Conservation (phyloP, 2,113 vertebrate genomes). For the Rhinichthys klamathensis region DNA sequence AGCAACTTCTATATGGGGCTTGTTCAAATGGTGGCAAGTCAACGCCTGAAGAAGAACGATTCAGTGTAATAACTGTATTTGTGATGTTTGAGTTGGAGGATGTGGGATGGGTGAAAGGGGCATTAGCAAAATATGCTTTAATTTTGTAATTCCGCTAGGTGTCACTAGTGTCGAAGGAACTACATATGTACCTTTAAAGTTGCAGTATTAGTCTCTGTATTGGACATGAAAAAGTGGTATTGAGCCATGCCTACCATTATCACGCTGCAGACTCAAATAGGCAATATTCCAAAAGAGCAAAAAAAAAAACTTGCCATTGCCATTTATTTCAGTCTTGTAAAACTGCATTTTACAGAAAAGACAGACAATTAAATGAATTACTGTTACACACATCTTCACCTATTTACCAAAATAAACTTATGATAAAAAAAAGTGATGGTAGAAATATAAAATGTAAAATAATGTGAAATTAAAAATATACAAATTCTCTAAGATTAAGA, state of each 20-base stretch:
- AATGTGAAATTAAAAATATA: not conserved
- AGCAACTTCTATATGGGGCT: too few species aligned
- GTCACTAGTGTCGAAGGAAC: too few species aligned
- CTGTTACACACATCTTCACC: not conserved
- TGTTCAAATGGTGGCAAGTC: too few species aligned
- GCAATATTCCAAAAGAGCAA: not conserved
- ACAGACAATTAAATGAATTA: not conserved
- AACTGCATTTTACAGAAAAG: not conserved
- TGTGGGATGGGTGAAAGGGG: too few species aligned
- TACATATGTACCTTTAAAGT: too few species aligned
- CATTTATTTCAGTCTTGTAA: constrained; percentile 1
- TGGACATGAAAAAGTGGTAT: too few species aligned
- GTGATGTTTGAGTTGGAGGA: too few species aligned
- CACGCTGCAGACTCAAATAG: not conserved
- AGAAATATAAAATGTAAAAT: not conserved
- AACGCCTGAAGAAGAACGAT: too few species aligned
- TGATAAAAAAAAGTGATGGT: not conserved
- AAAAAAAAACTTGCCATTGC: not conserved
- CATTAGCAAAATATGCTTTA: too few species aligned
- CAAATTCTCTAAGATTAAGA: not conserved
- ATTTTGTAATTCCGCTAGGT: too few species aligned
- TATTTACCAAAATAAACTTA: not conserved
- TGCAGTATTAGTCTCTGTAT: too few species aligned
- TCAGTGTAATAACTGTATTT: too few species aligned
- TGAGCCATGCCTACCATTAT: not conserved